Percentiles rank a stretch among this genome's conserved stretches.
Conservation (phyloP, 2,888 invertebrate species). For the Lamellibrachia columna region DNA sequence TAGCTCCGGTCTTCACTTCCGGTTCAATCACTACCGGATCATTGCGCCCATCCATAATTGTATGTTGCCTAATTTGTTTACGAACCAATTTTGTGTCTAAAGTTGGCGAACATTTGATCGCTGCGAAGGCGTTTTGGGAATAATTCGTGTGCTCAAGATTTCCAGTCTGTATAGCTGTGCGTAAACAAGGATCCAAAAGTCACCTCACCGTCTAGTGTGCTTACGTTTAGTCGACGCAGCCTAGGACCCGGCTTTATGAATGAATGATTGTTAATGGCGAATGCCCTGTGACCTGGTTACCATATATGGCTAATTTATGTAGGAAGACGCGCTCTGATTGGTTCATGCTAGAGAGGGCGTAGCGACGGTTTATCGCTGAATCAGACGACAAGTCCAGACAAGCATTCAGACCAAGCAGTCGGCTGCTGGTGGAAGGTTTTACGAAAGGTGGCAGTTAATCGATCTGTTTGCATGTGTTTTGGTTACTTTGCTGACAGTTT, state of each 20-base stretch:
- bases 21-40: too few species aligned
- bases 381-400: conserved; percentile 1
- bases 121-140: background rate
- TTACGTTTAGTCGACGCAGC: background rate
- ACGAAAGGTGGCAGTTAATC: background rate
- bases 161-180: background rate
- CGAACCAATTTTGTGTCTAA: background rate
- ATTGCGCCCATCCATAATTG: too few species aligned
- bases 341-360: background rate
- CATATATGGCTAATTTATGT: conserved; percentile 11
- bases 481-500: background rate
- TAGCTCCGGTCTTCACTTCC: background rate
- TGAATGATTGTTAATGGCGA: conserved; percentile 1
- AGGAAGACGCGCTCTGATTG: background rate
- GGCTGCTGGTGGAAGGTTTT: background rate
- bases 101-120: background rate
- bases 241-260: background rate
- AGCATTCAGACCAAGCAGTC: background rate
- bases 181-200: background rate
- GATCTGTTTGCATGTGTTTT: background rate
- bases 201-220: background rate
- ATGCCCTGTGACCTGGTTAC: conserved; percentile 6
- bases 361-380: background rate
- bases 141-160: background rate
- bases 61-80: background rate